A percentile compares a stretch with the other conserved stretches of the same genome.
Evolutionary conservation across 2,797 vertebrate genomes (phyloP).

Genomic region (Acrossocheilus fasciatus): DNA sequence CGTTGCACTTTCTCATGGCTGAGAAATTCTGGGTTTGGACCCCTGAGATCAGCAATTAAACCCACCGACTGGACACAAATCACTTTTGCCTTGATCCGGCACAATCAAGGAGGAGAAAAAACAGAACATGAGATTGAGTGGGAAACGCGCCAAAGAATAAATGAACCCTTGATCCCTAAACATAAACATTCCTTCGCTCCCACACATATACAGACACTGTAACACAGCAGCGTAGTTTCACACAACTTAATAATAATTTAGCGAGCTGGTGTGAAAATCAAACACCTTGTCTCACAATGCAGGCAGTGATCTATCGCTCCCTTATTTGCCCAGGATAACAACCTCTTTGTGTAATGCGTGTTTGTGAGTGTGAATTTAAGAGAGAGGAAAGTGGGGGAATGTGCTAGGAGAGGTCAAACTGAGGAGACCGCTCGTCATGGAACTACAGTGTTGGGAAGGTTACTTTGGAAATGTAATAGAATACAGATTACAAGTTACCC

Average conservation of each 20-base stretch:
- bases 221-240: conserved; percentile 41
- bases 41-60: conserved; percentile 49
- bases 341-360: conserved; percentile 54
- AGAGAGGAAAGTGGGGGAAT: conserved; percentile 30
- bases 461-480: too few species aligned
- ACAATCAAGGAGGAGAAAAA: conserved; percentile 44
- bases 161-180: conserved; percentile 57
- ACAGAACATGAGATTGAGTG: conserved; percentile 41
- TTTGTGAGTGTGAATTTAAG: conserved; percentile 28
- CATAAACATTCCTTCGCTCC: conserved; percentile 62
- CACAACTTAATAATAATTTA: conserved; percentile 78
- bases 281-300: conserved; percentile 82
- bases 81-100: conserved; percentile 47
- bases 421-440: neutral
- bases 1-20: conserved; percentile 40
- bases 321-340: conserved; percentile 81
- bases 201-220: conserved; percentile 70
- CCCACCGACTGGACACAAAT: conserved; percentile 50
- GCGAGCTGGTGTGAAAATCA: conserved; percentile 83
- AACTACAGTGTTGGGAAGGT: too few species aligned
- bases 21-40: conserved; percentile 33
- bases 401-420: conserved; percentile 47
- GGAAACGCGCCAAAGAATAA: conserved; percentile 60
- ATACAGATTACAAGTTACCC: too few species aligned
- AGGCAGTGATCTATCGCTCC: conserved; percentile 79